Evolutionary conservation across 2,113 vertebrate genomes (phyloP).

Genomic region (Dendropsophus ebraccatus): DNA sequence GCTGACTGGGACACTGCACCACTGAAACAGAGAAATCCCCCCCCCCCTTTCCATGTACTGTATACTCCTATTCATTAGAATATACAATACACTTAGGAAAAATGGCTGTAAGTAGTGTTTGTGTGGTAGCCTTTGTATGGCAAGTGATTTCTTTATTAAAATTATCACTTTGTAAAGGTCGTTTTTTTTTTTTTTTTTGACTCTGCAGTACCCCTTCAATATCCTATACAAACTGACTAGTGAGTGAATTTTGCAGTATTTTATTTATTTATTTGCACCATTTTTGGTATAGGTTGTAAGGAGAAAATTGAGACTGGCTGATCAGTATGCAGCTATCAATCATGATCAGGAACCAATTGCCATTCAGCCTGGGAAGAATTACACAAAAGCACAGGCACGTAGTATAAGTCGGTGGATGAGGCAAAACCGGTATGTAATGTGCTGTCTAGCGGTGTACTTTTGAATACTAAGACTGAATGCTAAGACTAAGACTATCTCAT

Average conservation of each 20-base stretch:
- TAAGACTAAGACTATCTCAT: background rate
- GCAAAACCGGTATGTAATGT: background rate
- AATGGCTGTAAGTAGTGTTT: too few relatives aligned
- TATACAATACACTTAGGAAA: too few relatives aligned
- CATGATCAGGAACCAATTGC: background rate
- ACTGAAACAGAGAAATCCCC: too few relatives aligned
- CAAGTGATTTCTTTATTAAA: too few relatives aligned
- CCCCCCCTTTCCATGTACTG: too few relatives aligned
- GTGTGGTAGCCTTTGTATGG: too few relatives aligned
- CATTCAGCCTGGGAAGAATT: background rate
- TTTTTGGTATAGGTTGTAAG: background rate
- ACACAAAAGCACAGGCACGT: background rate
- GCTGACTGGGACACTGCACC: too few relatives aligned
- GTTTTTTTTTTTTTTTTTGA: background rate
- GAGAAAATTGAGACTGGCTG: background rate
- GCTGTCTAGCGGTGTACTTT: background rate
- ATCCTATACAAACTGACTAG: too few relatives aligned
- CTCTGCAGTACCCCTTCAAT: background rate
- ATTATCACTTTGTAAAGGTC: too few relatives aligned
- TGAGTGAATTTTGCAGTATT: too few relatives aligned
- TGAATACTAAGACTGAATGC: background rate
- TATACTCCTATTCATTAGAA: too few relatives aligned
- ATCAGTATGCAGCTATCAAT: background rate
- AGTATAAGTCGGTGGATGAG: slow-evolving; percentile 27
- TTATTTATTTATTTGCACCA: too few relatives aligned